Base-by-base conservation (phyloP, 2,113 vertebrate species). In the Cathartes aura region DNA sequence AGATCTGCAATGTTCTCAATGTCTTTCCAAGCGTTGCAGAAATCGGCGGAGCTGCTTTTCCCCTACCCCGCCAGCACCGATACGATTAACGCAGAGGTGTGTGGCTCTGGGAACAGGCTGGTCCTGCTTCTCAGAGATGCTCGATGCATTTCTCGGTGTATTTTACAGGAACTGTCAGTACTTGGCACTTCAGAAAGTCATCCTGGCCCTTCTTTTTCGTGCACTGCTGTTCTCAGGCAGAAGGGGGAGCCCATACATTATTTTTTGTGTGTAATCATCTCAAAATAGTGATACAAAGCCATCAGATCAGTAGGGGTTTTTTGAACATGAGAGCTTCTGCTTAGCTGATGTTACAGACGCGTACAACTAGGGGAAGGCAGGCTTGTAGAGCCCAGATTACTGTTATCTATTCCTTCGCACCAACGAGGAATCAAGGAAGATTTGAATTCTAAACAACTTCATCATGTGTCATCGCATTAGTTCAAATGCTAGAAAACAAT, bases 201-300 rank as follows among this genome's bases (percentile, higher is more conserved):
- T 42, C 53, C 36, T n/a, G 55, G 6, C 43, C 22, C 22, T 85
- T 36, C 50, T 56, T 84, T 53, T 7, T 53, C 68, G 7, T 87
- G 87, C 82, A 59, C 47, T 88, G 81, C 43, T 63, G 32, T 40
- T 93, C 74, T 92, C 60, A 59, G 91, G 71, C 97, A 82, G 95
- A 94, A 98, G 97, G 48, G 96, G 97, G 97, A 96, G 97, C 95
- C 86, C 95, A 87, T 50, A 86, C 82, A 78, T 89, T 82, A 91
- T 30, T 73, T 90, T 93, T 89, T 24, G 38, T 2, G 22, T 5
- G 26, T 2, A 6, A 30, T 16, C 76, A 3, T 48, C 58, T 88
- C 76, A 3, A 62, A 64, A 45, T 15, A 42, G 53, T 1, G 48
- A 38, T 43, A 36, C 43, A 36, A 76, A 82, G 36, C 60, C 62